Evolutionary conservation across 2,797 vertebrate species (phyloP).

Genomic region (Calcarius lapponicus): DNA sequence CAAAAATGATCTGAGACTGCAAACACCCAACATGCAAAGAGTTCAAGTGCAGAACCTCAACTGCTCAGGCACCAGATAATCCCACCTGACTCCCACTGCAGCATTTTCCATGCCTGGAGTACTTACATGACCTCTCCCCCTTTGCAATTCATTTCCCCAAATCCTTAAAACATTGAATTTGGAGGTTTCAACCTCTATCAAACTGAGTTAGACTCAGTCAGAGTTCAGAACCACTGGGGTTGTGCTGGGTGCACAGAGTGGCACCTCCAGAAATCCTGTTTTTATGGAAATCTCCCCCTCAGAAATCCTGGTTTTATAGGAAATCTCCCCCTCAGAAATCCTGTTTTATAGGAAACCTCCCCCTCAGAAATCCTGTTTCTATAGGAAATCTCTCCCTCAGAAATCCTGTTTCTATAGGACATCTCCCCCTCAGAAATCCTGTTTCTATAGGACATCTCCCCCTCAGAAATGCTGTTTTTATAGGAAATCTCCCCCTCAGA

Average conservation of each 20-base stretch:
- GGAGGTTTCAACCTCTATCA: neutral
- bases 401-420: no score
- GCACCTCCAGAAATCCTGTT: neutral
- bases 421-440: no score
- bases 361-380: no score
- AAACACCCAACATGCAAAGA: neutral
- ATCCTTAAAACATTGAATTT: neutral
- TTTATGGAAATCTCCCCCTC: neutral
- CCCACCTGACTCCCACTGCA: neutral
- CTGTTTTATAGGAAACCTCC: no score
- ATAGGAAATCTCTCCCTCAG: no score
- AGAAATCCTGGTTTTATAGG: no score
- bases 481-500: no score
- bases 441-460: no score
- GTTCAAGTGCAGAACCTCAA: neutral
- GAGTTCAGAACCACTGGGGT: neutral
- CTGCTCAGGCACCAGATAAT: neutral
- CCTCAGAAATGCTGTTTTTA: no score
- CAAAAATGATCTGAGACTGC: neutral
- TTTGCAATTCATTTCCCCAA: neutral
- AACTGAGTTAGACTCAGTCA: neutral
- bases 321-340: no score
- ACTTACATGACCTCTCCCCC: neutral
- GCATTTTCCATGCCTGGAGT: neutral
- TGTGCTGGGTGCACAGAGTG: neutral